phyloP scores from a whole-genome alignment of 2,888 invertebrate genomes.

The Lithophane socia region DNA sequence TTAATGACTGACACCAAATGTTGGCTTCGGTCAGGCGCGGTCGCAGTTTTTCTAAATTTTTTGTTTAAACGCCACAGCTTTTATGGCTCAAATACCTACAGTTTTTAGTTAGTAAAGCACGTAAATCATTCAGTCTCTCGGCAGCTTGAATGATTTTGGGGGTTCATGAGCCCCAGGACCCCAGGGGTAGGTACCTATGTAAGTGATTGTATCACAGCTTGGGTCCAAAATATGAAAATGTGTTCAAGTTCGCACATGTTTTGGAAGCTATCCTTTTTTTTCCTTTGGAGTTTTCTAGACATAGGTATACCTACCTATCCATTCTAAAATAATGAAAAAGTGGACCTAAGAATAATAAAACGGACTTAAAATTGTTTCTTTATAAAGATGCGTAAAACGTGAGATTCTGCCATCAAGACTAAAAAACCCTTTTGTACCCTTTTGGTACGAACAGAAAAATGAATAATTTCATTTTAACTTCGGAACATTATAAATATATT shows the following conservation, averaged over 20 bases:
- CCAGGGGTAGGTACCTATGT: neutral
- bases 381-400: neutral
- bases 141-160: no score
- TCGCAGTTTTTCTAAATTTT: no score
- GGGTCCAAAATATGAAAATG: constrained; percentile 18
- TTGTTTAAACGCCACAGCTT: no score
- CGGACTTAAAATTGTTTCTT: neutral
- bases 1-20: constrained; percentile 15
- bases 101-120: no score
- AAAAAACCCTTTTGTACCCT: neutral
- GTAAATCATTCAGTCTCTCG: no score
- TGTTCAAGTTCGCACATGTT: constrained; percentile 15
- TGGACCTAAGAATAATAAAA: neutral
- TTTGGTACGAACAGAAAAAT: constrained; percentile 2
- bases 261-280: neutral
- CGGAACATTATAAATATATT: neutral
- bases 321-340: neutral
- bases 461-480: neutral
- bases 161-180: no score
- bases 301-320: neutral
- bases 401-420: neutral
- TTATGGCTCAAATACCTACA: no score
- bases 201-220: constrained; percentile 8
- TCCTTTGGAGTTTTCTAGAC: neutral
- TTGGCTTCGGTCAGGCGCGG: no score